phyloP scores from a whole-genome alignment of 1,140 invertebrate species.

The Charaxes varanes region DNA sequence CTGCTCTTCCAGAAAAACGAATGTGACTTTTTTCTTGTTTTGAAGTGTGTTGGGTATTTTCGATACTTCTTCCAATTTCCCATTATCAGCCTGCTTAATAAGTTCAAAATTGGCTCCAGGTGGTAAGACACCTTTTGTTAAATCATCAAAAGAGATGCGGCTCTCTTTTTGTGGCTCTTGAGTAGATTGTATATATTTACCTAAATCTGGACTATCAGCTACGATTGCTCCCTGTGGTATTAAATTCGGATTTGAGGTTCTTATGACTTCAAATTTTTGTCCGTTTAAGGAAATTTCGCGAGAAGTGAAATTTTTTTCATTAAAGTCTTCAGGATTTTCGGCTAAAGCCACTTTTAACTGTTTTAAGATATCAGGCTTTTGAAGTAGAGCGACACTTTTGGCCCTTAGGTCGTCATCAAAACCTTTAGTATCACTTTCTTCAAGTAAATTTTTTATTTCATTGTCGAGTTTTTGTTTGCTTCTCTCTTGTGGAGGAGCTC shows the following conservation, averaged over 20 bases:
- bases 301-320: slow-evolving; percentile 81
- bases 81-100: slow-evolving; percentile 81
- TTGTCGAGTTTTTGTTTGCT: slow-evolving; percentile 72
- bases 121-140: slow-evolving; percentile 84
- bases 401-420: slow-evolving; percentile 60
- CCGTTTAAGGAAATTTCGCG: slow-evolving; percentile 84
- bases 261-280: slow-evolving; percentile 83
- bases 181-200: slow-evolving; percentile 55
- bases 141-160: slow-evolving; percentile 78
- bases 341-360: slow-evolving; percentile 82
- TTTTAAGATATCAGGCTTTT: slow-evolving; percentile 77
- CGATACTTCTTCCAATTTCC: slow-evolving; percentile 81
- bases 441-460: slow-evolving; percentile 67
- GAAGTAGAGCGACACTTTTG: slow-evolving; percentile 56
- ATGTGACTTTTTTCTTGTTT: slow-evolving; percentile 86
- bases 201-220: slow-evolving; percentile 56
- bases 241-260: slow-evolving; percentile 78
- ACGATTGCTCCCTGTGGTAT: slow-evolving; percentile 73
- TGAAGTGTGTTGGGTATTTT: slow-evolving; percentile 77
- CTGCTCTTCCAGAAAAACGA: slow-evolving; percentile 89
- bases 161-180: slow-evolving; percentile 52
- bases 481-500: slow-evolving; percentile 61
- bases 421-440: slow-evolving; percentile 67
- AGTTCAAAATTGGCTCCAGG: slow-evolving; percentile 86
- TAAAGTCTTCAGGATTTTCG: slow-evolving; percentile 77